Base-by-base conservation (phyloP, 2,113 vertebrate genomes). In the Ceyx cyanopectus region DNA sequence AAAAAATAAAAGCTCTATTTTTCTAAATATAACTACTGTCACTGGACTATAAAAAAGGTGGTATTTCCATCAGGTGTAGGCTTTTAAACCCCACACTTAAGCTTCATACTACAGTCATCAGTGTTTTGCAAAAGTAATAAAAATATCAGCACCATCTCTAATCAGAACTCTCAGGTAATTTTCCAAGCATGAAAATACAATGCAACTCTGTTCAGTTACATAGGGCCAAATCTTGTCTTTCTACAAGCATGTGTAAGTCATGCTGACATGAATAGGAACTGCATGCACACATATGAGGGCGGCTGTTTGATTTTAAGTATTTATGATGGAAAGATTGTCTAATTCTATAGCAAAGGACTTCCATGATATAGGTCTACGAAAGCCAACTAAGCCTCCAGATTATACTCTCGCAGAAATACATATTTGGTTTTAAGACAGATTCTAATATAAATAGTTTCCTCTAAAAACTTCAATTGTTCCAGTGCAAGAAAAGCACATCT, bases 331-430 rank as follows among this genome's bases (percentile, higher is more conserved):
- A 83, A 65, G 51, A 68, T 6, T 80, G 43, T 66, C n/a, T 85
- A 75, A 80, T 76, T 93, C 56, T 92, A 50, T n/a, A 94, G 56
- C 43, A 85, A 15, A 63, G 23, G 83, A 87, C 12, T 88, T 85
- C 18, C 37, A 85, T 3, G 9, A 75, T 7, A 62, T 8, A 78
- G 53, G 14, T 87, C 53, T 60, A 78, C 79, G 14, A 89, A 93
- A 79, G 41, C 18, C 63, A 85, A 34, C 14, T 58, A 72, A 41
- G 12, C 32, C 46, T 75, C 29, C 67, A 94, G 21, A 41, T 61
- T 56, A 60, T 12, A 88, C 27, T 40, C 76, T 70, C 60, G 43
- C 58, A 61, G 20, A 94, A 82, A 69, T 50, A 70, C 2, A 23
- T 32, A 80, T 61, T 27, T 32, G 51, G 34, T 75, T 96, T 94